Base-by-base conservation (phyloP, 2,113 vertebrate species). In the Lycaon pictus region DNA sequence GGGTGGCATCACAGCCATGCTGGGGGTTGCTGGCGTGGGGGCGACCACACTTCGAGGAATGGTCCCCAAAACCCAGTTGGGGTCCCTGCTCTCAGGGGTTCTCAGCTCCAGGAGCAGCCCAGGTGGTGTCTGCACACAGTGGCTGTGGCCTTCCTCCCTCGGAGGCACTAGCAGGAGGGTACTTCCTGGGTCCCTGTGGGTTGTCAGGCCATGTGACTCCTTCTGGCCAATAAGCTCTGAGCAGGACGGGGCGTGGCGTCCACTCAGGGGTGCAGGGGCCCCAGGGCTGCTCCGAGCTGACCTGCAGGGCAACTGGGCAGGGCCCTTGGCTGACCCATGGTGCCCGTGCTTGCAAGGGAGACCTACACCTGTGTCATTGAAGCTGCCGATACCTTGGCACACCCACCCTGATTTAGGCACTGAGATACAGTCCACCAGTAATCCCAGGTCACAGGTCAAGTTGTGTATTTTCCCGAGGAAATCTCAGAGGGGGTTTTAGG, bases 11-110 rank as follows among this genome's bases (percentile, higher is more conserved):
- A 13, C 25, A 37, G 32, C 13, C 22, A 9, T 8, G 7, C 32
- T 27, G 3, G 76, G 0, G 16, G 12, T 0, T 53, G 12, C 23
- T 2, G 0, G 19, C 4, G 1, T 0, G 27, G 5, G 29, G 35
- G 23, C 7, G 51, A 56, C 62, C 17, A 11, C 29, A 7, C 29
- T 8, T 37, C 35, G 43, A 43, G 7, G 56, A 12, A 3, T 29
- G 20, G 27, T 23, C 95, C n/a, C 82, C 11, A 2, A 32, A 37
- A 11, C n/a, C 82, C 90, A 9, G 16, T 32, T 15, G 32, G 11
- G 56, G 16, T 37, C 23, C 43, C 43, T 84, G 58, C 7, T 5
- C 65, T 4, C 7, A 2, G 1, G 32, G 25, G 17, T 16, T 53
- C 25, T 2, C 5, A 5, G 81, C 56, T 29, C 56, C 0, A 1